A percentile compares a stretch with the other conserved stretches of the same genome.
Evolutionary conservation across 1,140 invertebrate species (phyloP).

Genomic region (Papilio aristodemus): DNA sequence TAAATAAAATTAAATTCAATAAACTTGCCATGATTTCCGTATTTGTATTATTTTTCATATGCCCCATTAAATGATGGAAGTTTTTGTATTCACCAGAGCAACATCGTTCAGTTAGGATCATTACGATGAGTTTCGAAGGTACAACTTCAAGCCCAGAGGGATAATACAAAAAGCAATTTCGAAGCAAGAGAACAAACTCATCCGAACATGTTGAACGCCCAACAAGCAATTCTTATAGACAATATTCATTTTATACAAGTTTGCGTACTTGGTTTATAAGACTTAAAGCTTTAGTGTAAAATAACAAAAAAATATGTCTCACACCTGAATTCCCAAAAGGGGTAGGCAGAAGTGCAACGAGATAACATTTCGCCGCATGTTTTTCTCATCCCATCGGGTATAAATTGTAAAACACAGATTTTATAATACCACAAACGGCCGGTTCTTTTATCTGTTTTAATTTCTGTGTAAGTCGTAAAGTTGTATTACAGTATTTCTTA

Average conservation of each 20-base stretch:
- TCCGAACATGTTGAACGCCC: background rate
- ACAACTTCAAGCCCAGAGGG: conserved; percentile 59
- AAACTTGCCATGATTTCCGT: background rate
- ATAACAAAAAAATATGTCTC: too few relatives aligned
- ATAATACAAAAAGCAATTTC: conserved; percentile 69
- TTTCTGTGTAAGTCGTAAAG: background rate
- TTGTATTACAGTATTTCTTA: conserved; percentile 8
- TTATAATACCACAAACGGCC: background rate
- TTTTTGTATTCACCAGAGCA: conserved; percentile 61
- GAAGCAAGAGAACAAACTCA: conserved; percentile 56
- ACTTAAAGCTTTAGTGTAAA: too few relatives aligned
- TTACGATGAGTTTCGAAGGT: conserved; percentile 51
- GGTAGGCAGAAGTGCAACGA: too few relatives aligned
- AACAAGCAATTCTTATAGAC: background rate
- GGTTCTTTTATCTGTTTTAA: background rate
- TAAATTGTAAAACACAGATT: too few relatives aligned
- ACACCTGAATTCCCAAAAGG: too few relatives aligned
- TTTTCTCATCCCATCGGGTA: too few relatives aligned
- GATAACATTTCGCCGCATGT: too few relatives aligned
- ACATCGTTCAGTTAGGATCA: conserved; percentile 75
- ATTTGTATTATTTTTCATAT: background rate
- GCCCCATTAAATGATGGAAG: conserved; percentile 51
- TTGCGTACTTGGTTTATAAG: background rate
- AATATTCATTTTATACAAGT: background rate
- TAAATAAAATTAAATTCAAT: too few relatives aligned